Evolutionary conservation across 2,797 vertebrate genomes (phyloP).

Genomic region (Dendrocincla fuliginosa): DNA sequence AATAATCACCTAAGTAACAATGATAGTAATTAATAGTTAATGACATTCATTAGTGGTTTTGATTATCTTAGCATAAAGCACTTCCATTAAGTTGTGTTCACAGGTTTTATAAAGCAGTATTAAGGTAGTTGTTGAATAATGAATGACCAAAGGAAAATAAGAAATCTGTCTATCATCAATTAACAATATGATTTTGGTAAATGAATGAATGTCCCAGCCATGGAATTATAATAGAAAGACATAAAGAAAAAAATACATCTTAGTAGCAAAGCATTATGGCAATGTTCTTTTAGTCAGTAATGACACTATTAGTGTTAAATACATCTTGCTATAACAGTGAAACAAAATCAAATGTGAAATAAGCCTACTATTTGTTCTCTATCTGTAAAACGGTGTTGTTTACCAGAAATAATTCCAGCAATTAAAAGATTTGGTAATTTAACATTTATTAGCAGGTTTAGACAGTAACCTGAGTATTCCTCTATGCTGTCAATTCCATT

Average conservation of each 20-base stretch:
- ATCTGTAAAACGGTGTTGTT: background rate
- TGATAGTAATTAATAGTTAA: background rate
- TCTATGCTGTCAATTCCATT: background rate
- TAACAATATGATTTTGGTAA: background rate
- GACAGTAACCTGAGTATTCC: background rate
- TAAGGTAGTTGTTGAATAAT: background rate
- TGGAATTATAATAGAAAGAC: background rate
- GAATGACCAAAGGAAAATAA: background rate
- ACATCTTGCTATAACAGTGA: background rate
- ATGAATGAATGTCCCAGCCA: background rate
- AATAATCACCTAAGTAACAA: slow-evolving; percentile 1
- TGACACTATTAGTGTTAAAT: background rate
- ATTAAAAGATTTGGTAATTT: background rate
- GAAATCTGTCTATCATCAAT: background rate
- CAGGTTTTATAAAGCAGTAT: background rate
- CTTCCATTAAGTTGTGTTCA: background rate
- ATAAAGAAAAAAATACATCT: background rate
- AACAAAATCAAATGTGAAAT: background rate
- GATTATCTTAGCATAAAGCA: background rate
- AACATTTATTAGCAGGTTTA: background rate
- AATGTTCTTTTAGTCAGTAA: background rate
- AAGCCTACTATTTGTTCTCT: background rate
- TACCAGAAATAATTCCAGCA: background rate
- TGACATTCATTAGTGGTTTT: background rate
- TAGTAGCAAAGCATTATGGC: background rate